Evolutionary conservation across 1,140 invertebrate species (phyloP), one percentile per base, ranked within the genome.

Genomic region (Papilio aristodemus): DNA sequence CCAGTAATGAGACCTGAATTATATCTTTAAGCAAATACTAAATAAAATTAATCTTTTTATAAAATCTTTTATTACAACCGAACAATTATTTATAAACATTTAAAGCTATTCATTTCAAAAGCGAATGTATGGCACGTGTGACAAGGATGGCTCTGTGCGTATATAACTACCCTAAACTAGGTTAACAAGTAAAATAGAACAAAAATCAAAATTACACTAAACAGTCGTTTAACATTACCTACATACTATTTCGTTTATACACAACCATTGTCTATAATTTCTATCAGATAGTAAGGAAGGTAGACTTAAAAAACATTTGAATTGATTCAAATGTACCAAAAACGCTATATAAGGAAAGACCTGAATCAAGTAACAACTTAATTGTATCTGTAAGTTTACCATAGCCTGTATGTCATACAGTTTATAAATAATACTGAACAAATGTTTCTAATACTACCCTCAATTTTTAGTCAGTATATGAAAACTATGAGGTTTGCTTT

Each of bases 61-160:
- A 43, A 46, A 27, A 57, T 68, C 14, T 50, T 69, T 72, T 66
- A 59, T 72, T 72, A 27, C 14, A 68, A 57, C 43, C 32, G 36
- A 68, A 57, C 43, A 41, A 41, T 9, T 41, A 41, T 50, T 2
- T 69, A 57, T 62, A 64, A 32, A 39, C 7, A 50, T 59, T 74
- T 71, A 78, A 74, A 75, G 71, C 77, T 74, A 73, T 70, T 70
- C 67, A 67, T 69, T 66, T 60, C 62, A 58, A 67, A 75, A 74
- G 74, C 76, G 54, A 64, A 70, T 78, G 72, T 66, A 72, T 80
- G 76, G 76, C 73, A 78, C 76, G 77, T 76, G 76, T 71, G 59
- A 63, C 70, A 75, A 39, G 75, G 73, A 78, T 72, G 75, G 74
- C 73, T 74, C 67, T 64, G 76, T 78, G 79, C 76, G 69, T 74